Evolutionary conservation across 1,140 invertebrate species (phyloP).

Genomic region (Tetragonula clypearis): DNA sequence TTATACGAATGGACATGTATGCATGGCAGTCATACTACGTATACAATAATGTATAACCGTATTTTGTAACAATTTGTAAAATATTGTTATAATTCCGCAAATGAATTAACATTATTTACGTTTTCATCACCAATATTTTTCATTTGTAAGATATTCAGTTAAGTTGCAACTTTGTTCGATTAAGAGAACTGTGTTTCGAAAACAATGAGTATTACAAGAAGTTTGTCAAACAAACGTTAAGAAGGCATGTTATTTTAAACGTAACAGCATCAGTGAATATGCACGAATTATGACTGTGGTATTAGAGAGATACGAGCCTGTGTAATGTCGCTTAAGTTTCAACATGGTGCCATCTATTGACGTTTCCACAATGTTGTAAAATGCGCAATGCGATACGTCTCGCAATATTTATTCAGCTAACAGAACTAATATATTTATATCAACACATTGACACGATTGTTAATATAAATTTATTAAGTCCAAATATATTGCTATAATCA

Average conservation of each 20-base stretch:
- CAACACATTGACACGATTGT: no score
- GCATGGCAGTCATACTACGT: no score
- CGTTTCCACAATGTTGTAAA: neutral
- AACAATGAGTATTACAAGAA: constrained; percentile 6
- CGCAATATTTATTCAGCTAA: neutral
- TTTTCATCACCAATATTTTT: neutral
- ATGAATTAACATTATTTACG: neutral
- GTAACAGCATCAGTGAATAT: neutral
- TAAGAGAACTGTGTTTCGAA: neutral
- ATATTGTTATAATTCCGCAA: neutral
- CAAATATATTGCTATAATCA: no score
- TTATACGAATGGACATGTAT: neutral
- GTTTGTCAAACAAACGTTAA: constrained; percentile 1
- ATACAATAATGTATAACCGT: neutral
- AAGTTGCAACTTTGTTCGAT: neutral
- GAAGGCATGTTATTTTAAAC: neutral
- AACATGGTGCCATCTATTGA: neutral
- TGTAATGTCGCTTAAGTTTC: neutral
- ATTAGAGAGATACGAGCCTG: no score
- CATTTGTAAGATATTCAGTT: neutral
- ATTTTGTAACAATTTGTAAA: neutral
- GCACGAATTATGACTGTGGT: neutral
- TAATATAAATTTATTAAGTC: neutral
- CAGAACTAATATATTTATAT: no score
- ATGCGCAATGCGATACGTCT: neutral